Evolutionary conservation across 2,888 invertebrate species (phyloP).

Genomic region (Dasypolia templi): DNA sequence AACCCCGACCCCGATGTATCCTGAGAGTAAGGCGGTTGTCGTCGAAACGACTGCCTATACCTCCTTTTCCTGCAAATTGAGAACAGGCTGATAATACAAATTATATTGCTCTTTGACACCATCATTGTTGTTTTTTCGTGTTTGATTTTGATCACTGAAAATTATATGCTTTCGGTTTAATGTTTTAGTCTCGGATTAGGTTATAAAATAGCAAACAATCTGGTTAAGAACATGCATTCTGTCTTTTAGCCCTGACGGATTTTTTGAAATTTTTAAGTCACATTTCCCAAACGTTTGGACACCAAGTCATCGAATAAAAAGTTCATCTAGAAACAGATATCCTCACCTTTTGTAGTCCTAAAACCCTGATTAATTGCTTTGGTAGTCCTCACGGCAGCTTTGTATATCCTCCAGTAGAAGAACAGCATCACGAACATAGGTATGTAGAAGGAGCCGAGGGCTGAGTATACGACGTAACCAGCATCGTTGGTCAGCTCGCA

Average conservation of each 20-base stretch:
- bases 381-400: conserved; percentile 98
- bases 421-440: conserved; percentile 99
- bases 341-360: conserved; percentile 94
- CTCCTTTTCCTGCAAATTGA: conserved; percentile 89
- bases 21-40: conserved; percentile 97
- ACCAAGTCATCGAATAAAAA: not conserved
- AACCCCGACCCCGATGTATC: conserved; percentile 96
- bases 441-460: conserved; percentile 99
- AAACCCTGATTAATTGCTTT: conserved; percentile 97
- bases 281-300: too few species aligned
- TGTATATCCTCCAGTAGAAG: conserved; percentile 99
- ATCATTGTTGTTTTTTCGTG: not conserved
- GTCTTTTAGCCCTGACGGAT: not conserved
- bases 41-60: conserved; percentile 94
- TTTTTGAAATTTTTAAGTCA: too few species aligned
- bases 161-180: not conserved
- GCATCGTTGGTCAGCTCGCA: conserved; percentile 98
- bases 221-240: too few species aligned
- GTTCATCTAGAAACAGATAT: not conserved
- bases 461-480: conserved; percentile 99
- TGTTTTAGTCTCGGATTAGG: not conserved
- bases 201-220: not conserved
- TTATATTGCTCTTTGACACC: conserved; percentile 46
- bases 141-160: not conserved
- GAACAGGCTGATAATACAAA: conserved; percentile 53